Base-by-base conservation (phyloP, 2,888 invertebrate genomes). In the Urechis unicinctus region DNA sequence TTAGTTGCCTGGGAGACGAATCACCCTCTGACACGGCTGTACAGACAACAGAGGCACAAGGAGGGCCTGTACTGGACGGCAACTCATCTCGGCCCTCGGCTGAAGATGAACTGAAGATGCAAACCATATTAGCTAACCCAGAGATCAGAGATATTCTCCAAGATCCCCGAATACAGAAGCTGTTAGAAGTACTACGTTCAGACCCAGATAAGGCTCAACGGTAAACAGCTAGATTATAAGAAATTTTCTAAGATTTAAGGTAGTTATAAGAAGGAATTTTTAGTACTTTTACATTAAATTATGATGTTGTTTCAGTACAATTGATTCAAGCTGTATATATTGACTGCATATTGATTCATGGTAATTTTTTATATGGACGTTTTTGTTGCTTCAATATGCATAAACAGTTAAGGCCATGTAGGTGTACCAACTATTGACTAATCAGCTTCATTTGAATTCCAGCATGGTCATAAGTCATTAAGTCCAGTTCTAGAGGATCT, bases 181-280 rank as follows among this genome's bases (percentile, higher is more conserved):
- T 74, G 30, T 66, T 74, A 52, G 62, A 69, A 43, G 47, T 53
- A 6, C 57, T 73, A 50, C 61, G 66, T 43, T 63, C 53, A 36
- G 59, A 73, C 56, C 72, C 73, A 9, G 63, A 61, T 3, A 61
- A 63, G 52, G 73, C 68, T 36, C 70, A 72, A 53, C 72, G 70
- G 74, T 74, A 59, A 42, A 51, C 29, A 21, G 50, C 17, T 36
- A 36, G 36, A 17, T 36, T 36, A 13, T 36, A 13, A 13, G 36
- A 36, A 36, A 36, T 36, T 36, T 36, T 36, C 9, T 36, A 17
- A 36, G 9, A n/a, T n/a, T n/a, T n/a, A n/a, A n/a, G n/a, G n/a
- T n/a, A n/a, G n/a, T n/a, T n/a, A n/a, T n/a, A n/a, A n/a, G n/a
- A n/a, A n/a, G n/a, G n/a, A n/a, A n/a, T n/a, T n/a, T n/a, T n/a